phyloP scores from a whole-genome alignment of 2,888 invertebrate species.

The Athalia rosae region DNA sequence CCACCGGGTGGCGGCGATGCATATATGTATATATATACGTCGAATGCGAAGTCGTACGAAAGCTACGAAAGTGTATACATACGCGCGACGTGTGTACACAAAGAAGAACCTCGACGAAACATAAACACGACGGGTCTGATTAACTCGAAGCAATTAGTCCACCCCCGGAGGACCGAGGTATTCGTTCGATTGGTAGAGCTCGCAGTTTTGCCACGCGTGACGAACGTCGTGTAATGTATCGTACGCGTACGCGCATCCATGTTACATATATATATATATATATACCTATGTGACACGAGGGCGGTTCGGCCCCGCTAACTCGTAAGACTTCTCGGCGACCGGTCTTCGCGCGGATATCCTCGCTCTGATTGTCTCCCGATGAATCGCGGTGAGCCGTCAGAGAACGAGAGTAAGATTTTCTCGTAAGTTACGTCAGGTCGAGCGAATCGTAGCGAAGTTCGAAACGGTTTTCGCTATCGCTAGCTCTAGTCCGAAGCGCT shows the following conservation, averaged over 20 bases:
- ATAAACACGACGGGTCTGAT: slow-evolving; percentile 39
- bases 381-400: not conserved
- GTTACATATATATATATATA: no score
- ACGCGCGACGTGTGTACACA: not conserved
- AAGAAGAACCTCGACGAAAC: not conserved
- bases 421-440: no score
- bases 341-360: not conserved
- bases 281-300: no score
- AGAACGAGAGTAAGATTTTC: no score
- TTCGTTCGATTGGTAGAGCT: slow-evolving; percentile 10
- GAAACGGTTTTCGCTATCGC: no score
- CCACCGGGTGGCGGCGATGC: not conserved
- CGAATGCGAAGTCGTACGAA: slow-evolving; percentile 21
- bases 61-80: slow-evolving; percentile 8
- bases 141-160: slow-evolving; percentile 43
- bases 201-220: no score
- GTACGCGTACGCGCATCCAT: no score
- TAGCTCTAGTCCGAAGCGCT: no score
- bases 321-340: slow-evolving; percentile 2
- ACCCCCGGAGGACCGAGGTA: not conserved
- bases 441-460: no score
- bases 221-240: no score
- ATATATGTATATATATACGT: not conserved
- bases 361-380: not conserved
- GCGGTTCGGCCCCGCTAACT: not conserved